These are phyloP conservation scores for Urophycis tenuis DNA, from an alignment of 2,797 vertebrate genomes.

Conservation along the genomic window DNA sequence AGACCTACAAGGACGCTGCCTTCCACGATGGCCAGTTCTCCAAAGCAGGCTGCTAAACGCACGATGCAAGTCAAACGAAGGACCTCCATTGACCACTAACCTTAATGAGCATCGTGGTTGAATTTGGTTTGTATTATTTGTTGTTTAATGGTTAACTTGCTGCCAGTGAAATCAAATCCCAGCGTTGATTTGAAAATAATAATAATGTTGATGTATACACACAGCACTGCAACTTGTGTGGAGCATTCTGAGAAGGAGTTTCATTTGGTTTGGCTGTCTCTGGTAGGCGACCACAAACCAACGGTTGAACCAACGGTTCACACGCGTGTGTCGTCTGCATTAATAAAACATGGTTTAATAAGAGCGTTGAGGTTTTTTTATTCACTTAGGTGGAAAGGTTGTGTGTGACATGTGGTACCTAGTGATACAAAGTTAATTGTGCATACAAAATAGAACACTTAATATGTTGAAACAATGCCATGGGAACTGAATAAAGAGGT, in stretches of 20 bases:
- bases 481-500: background rate
- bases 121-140: background rate
- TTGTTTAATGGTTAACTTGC: conserved; percentile 10
- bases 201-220: background rate
- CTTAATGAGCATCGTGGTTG: background rate
- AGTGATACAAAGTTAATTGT: background rate
- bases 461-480: background rate
- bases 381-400: background rate
- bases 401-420: background rate
- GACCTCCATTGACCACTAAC: conserved; percentile 14
- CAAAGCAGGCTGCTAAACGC: background rate
- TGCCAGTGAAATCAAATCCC: background rate
- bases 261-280: conserved; percentile 8
- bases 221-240: background rate
- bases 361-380: background rate
- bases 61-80: conserved; percentile 13
- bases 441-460: background rate
- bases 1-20: conserved; percentile 25
- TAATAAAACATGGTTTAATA: conserved; percentile 52
- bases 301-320: conserved; percentile 18
- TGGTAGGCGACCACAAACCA: conserved; percentile 11
- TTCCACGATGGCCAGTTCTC: conserved; percentile 10
- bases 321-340: conserved; percentile 29
- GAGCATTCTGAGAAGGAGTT: background rate
- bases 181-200: background rate